These are phyloP conservation scores for Orchesellides sinensis DNA, from an alignment of 2,888 invertebrate species.

Conservation along the genomic window DNA sequence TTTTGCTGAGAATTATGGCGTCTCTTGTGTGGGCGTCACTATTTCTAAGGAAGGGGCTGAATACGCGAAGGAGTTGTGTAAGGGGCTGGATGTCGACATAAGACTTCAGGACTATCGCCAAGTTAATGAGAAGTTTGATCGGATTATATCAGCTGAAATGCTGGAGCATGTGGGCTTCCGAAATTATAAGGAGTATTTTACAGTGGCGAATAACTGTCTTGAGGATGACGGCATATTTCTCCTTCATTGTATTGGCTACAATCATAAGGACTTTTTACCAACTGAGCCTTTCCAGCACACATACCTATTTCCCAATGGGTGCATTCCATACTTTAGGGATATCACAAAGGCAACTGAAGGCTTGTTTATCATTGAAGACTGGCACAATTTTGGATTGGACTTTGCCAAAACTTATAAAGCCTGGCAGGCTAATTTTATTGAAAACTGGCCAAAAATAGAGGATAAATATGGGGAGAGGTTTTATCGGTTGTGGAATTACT, in stretches of 20 bases:
- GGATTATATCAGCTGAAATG: slow-evolving; percentile 42
- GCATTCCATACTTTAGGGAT: neutral
- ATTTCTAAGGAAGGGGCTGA: slow-evolving; percentile 60
- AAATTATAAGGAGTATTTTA: slow-evolving; percentile 55
- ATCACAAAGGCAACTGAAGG: neutral
- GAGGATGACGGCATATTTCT: slow-evolving; percentile 63
- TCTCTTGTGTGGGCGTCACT: slow-evolving; percentile 53
- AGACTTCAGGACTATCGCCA: slow-evolving; percentile 56
- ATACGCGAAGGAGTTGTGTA: slow-evolving; percentile 26
- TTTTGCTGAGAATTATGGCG: slow-evolving; percentile 62
- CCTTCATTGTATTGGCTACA: slow-evolving; percentile 59
- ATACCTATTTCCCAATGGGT: slow-evolving; percentile 47
- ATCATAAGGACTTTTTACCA: slow-evolving; percentile 19
- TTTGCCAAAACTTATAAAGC: slow-evolving; percentile 39
- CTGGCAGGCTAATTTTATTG: slow-evolving; percentile 55
- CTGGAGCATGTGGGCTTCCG: slow-evolving; percentile 59
- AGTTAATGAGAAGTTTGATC: slow-evolving; percentile 61
- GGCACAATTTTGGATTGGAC: slow-evolving; percentile 53
- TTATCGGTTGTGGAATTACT: slow-evolving; percentile 68
- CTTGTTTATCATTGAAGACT: slow-evolving; percentile 56
- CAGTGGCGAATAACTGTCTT: slow-evolving; percentile 41
- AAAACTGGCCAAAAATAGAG: slow-evolving; percentile 37
- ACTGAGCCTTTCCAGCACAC: slow-evolving; percentile 43
- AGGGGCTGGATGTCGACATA: slow-evolving; percentile 51
- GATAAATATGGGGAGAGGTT: slow-evolving; percentile 54